phyloP scores from a whole-genome alignment of 2,113 vertebrate genomes.

The Leiothrix lutea region DNA sequence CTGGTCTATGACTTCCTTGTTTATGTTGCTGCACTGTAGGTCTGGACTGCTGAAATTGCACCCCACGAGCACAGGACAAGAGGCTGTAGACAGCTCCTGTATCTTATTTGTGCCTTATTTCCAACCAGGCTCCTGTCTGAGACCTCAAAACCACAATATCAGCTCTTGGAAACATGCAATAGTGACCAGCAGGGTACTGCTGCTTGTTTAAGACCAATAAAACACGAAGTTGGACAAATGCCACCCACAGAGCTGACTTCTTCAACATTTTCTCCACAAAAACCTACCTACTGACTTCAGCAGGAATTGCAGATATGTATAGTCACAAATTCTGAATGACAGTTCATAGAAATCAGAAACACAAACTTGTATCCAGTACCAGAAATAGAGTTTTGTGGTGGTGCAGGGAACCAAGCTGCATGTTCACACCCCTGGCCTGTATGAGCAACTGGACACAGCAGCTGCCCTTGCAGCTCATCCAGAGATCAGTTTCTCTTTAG shows the following conservation, averaged over 20 bases:
- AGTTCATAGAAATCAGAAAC: background rate
- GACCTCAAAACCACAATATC: slow-evolving; percentile 28
- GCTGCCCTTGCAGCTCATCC: background rate
- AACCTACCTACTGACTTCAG: background rate
- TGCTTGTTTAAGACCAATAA: slow-evolving; percentile 20
- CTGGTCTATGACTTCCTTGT: background rate
- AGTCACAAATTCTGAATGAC: background rate
- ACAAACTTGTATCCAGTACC: background rate
- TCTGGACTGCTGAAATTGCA: background rate
- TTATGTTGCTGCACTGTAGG: background rate
- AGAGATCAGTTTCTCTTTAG: background rate
- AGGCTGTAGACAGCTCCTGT: background rate
- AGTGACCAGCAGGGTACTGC: background rate
- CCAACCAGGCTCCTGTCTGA: slow-evolving; percentile 15
- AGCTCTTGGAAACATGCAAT: background rate
- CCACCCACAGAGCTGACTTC: background rate
- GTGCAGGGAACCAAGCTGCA: background rate
- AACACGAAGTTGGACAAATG: background rate
- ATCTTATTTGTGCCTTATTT: slow-evolving; percentile 1
- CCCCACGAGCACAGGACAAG: background rate
- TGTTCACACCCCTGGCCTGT: background rate
- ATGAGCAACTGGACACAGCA: background rate
- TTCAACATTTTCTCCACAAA: background rate
- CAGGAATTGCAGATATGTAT: background rate
- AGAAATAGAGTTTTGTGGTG: background rate